Base-by-base conservation (phyloP, 2,888 invertebrate genomes). In the Aspidapion aeneum region DNA sequence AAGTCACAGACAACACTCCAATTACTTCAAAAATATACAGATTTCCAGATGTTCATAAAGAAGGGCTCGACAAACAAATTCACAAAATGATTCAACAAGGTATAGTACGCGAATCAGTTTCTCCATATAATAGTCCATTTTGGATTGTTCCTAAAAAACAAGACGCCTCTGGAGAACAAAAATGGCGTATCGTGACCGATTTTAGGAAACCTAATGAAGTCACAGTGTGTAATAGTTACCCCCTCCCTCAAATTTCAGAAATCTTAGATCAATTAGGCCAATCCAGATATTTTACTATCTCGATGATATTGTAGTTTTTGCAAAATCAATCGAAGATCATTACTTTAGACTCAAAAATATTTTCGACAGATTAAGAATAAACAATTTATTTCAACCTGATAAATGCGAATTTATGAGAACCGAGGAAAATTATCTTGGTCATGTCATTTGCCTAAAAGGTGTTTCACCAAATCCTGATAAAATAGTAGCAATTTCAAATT, bases 401-500 rank as follows among this genome's bases (percentile, higher is more conserved):
- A 63, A 63, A 54, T 63, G 63, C 21, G 63, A 77, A 74, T 50
- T 72, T 76, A 0, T 57, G 57, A 48, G 57, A n/a, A 57, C 21
- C 21, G 57, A 57, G 17, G 57, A 22, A 18, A 17, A 3, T 22
- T 57, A 22, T 57, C 22, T 57, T 22, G 57, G 57, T 22, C 57
- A 57, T 20, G 21, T 12, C 5, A 55, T 55, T 18, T 18, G 55
- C 19, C 18, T 18, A 18, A 55, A 55, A 55, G 55, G 55, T 2
- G 55, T 55, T 18, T 74, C 73, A 58, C 78, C 79, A 1, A 74
- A 77, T 63, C 76, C 75, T 1, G 68, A 71, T 7, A 74, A 74
- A 67, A 65, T 72, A 16, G 57, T 66, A 61, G 68, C 72, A 12
- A 48, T 48, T 48, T 48, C 49, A 48, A 48, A 9, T n/a, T 48